Conservation (phyloP, 2,113 vertebrate genomes). For the Takifugu flavidus region DNA sequence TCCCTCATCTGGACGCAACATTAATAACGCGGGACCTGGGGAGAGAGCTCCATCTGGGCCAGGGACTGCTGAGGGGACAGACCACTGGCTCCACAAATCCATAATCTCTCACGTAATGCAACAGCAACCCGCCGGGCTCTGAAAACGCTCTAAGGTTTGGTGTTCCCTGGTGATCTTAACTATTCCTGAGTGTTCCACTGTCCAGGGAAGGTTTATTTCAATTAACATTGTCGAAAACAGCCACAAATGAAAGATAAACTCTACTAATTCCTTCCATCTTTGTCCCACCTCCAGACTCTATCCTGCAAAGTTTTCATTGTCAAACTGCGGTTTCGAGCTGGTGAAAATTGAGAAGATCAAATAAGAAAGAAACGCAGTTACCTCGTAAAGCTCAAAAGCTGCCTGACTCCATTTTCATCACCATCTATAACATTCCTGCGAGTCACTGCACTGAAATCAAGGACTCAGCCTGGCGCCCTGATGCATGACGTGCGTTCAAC, state of each 20-base stretch:
- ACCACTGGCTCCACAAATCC: constrained; percentile 78
- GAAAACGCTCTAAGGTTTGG: constrained; percentile 35
- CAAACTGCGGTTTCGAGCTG: constrained; percentile 5
- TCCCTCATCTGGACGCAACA: constrained; percentile 86
- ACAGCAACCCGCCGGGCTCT: constrained; percentile 29
- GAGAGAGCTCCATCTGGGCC: constrained; percentile 82
- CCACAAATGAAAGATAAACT: no score
- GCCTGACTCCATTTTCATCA: constrained; percentile 58
- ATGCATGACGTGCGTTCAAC: constrained; percentile 51
- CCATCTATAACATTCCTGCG: constrained; percentile 41
- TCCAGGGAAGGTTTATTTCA: no score
- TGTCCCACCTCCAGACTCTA: constrained; percentile 26
- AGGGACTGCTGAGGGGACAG: constrained; percentile 71
- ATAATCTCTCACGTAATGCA: constrained; percentile 70
- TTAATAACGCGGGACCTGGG: constrained; percentile 83
- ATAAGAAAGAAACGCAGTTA: not conserved
- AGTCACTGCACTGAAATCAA: constrained; percentile 57
- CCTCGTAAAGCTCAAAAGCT: not conserved
- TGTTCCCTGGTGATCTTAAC: constrained; percentile 10
- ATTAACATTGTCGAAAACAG: no score
- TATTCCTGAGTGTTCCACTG: no score
- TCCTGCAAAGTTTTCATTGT: no score
- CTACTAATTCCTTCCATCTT: constrained; percentile 9
- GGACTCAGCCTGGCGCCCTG: constrained; percentile 23
- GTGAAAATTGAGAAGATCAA: constrained; percentile 13